Percentiles rank a stretch among this genome's conserved stretches.
These are phyloP conservation scores for Macaca mulatta DNA, from an alignment of 2,113 vertebrate genomes.

Conservation along the genomic window DNA sequence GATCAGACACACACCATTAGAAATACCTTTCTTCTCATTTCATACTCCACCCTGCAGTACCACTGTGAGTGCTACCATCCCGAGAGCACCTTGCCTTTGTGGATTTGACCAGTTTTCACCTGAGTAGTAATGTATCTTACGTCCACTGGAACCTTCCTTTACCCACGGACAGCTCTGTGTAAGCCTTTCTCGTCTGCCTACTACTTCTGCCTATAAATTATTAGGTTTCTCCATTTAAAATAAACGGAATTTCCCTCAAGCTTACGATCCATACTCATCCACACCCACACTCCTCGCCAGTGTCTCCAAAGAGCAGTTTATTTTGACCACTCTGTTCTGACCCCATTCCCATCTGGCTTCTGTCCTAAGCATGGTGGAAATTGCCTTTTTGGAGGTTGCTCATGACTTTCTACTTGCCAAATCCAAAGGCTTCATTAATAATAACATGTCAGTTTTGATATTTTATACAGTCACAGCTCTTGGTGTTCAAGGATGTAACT, in stretches of 20 bases:
- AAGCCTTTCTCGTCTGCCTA: neutral
- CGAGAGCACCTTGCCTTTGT: neutral
- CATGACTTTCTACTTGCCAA: neutral
- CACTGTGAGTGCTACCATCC: fast-evolving
- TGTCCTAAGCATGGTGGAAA: neutral
- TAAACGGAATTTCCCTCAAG: neutral
- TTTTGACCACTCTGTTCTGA: neutral
- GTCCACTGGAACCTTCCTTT: neutral
- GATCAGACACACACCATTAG: neutral
- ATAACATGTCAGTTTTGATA: neutral
- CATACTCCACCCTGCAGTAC: neutral
- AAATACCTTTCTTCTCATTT: neutral
- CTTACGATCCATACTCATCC: neutral
- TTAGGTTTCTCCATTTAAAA: neutral
- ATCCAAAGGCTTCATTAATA: neutral
- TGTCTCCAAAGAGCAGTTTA: neutral
- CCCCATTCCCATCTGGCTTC: neutral
- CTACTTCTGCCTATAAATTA: neutral
- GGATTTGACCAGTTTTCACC: neutral
- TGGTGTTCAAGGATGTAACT: neutral
- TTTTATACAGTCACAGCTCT: neutral
- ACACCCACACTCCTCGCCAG: neutral
- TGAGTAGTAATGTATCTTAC: neutral
- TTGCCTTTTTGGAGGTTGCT: neutral
- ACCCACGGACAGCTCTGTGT: neutral